Percentiles rank a stretch among this genome's conserved stretches.
These are phyloP conservation scores for Pseudolaguvia tuberculata DNA, from an alignment of 2,113 vertebrate genomes.

Conservation along the genomic window DNA sequence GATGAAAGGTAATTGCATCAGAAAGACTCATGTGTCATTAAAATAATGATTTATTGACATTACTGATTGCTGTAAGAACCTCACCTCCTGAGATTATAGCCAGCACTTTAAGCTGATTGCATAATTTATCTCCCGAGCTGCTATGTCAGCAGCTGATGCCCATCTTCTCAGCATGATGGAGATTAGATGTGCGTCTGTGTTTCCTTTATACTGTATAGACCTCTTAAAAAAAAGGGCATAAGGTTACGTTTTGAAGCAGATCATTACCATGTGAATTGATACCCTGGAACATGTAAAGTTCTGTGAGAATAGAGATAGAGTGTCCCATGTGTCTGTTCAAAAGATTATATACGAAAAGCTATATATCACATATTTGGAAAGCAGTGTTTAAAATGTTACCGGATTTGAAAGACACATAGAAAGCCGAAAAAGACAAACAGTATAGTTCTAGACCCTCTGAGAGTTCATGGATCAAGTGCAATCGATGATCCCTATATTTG, in stretches of 20 bases:
- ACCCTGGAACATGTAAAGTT: slow-evolving; percentile 18
- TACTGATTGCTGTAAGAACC: slow-evolving; percentile 27
- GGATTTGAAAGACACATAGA: not conserved
- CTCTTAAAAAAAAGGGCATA: slow-evolving; percentile 24
- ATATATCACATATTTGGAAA: not conserved
- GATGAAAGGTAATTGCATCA: not conserved
- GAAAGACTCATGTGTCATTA: slow-evolving; percentile 16
- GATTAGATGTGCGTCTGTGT: slow-evolving; percentile 8
- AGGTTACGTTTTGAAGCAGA: slow-evolving; percentile 23
- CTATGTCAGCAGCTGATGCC: slow-evolving; percentile 13
- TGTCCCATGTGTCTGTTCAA: slow-evolving; percentile 57
- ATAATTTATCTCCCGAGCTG: slow-evolving; percentile 29
- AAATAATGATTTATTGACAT: slow-evolving; percentile 31
- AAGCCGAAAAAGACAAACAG: not conserved
- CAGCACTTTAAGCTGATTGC: slow-evolving; percentile 25
- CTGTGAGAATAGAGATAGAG: slow-evolving; percentile 34
- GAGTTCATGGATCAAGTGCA: slow-evolving; percentile 14
- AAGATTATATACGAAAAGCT: slow-evolving; percentile 15
- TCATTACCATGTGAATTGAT: slow-evolving; percentile 46
- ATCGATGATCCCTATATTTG: slow-evolving; percentile 20
- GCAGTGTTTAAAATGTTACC: not conserved
- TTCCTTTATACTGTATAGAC: slow-evolving; percentile 15
- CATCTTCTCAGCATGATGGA: slow-evolving; percentile 6
- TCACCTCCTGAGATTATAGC: slow-evolving; percentile 14
- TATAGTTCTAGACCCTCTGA: slow-evolving; percentile 18